Evolutionary conservation across 2,113 vertebrate genomes (phyloP).

Genomic region (Galeopterus variegatus): DNA sequence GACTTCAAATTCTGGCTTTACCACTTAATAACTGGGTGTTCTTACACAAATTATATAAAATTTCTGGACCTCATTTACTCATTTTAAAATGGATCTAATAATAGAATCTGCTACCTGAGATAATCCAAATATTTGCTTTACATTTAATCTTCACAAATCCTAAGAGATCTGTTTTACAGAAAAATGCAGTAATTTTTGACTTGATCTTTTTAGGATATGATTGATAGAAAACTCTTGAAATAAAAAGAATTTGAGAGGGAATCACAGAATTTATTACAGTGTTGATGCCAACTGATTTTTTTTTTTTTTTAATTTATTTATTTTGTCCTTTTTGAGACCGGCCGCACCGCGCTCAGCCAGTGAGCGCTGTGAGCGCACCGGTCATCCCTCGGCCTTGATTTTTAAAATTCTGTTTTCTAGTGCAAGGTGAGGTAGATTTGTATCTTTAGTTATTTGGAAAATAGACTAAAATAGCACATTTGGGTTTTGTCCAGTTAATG

Average conservation of each 20-base stretch:
- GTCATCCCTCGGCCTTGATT: no score
- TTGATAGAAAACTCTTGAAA: slow-evolving; percentile 12
- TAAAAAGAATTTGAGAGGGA: slow-evolving; percentile 15
- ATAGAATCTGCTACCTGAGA: background rate
- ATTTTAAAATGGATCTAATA: slow-evolving; percentile 45
- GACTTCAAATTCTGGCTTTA: background rate
- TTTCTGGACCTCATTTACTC: slow-evolving; percentile 12
- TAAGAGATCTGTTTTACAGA: background rate
- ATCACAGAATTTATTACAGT: slow-evolving; percentile 36
- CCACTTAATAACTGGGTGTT: slow-evolving; percentile 8
- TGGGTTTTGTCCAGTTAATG: slow-evolving; percentile 48
- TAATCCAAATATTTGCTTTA: slow-evolving; percentile 43
- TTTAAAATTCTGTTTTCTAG: slow-evolving; percentile 62
- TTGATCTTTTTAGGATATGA: background rate
- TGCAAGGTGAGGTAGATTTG: slow-evolving; percentile 57
- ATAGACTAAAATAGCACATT: slow-evolving; percentile 42
- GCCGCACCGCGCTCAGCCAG: no score
- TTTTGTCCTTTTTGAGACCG: no score
- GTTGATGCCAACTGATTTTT: background rate
- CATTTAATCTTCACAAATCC: slow-evolving; percentile 44
- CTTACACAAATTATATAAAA: slow-evolving; percentile 18
- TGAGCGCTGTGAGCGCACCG: no score
- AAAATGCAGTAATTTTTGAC: background rate
- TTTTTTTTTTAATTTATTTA: no score
- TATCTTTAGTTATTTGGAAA: slow-evolving; percentile 70